Evolutionary conservation across 2,797 vertebrate genomes (phyloP), one percentile per base, ranked within the genome.

Genomic region (Anguilla megastoma): DNA sequence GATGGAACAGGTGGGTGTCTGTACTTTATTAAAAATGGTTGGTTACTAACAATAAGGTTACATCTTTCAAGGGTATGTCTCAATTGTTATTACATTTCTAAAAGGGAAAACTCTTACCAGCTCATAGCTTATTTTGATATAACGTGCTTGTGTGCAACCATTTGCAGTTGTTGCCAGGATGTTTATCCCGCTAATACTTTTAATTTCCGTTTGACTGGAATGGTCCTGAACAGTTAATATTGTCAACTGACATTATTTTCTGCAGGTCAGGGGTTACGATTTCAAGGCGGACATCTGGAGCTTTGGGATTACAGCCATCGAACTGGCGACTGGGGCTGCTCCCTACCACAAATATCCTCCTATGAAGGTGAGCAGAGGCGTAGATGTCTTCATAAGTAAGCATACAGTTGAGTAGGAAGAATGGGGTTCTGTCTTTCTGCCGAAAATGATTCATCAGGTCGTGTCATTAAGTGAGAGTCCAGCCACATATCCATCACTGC

Each of bases 201-300:
- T 91, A 33, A 79, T 84, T 24, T 1, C 4, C 33, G 9, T 87
- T 21, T 85, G 45, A 45, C 27, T 18, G 14, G 18, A 41, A 48
- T 36, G 18, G 9, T 18, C 36, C 45, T 50, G 24, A 83, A 27
- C 24, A 5, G 30, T 4, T 18, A 18, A 30, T 54, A 50, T 54
- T 36, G 83, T 85, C 1, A 85, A 24, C 16, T 85, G 0, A 36
- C 79, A 89, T 89, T 87, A n/a, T n/a, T 87, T 14, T 88, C 86
- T 91, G 10, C 93, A 99, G 98, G 97, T 98, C 84, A 96, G 97
- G 88, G 98, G 98, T 85, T 99, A 99, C 8, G 98, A 99, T 93
- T 99, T 98, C 94, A 99, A 99, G 94, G 98, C 98, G 27, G 98
- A 99, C 91, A 98, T 99, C 92, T 99, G 98, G 98, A 99, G 98